These are phyloP conservation scores for Echinops telfairi DNA, from an alignment of 2,113 vertebrate species.

Conservation along the genomic window DNA sequence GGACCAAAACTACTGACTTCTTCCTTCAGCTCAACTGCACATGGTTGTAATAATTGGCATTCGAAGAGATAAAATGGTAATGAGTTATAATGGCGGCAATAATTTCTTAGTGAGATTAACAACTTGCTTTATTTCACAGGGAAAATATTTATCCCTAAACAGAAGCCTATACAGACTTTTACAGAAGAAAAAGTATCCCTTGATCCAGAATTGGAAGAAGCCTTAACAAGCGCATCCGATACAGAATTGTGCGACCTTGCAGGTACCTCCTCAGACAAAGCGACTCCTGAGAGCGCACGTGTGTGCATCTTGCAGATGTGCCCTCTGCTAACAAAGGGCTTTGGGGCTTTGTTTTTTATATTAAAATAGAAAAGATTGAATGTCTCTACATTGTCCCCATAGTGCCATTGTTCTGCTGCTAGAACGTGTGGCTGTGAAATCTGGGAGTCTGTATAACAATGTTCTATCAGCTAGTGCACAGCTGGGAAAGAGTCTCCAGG, in stretches of 20 bases:
- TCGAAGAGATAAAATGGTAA: not conserved
- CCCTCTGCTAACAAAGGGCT: not conserved
- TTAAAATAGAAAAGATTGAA: not conserved
- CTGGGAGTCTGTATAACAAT: not conserved
- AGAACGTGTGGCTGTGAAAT: not conserved
- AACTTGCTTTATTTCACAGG: constrained; percentile 87
- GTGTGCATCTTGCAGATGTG: not conserved
- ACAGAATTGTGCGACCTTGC: constrained; percentile 97
- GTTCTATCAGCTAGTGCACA: not conserved
- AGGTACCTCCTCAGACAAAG: constrained; percentile 86
- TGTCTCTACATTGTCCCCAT: constrained; percentile 6
- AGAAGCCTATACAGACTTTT: constrained; percentile 91
- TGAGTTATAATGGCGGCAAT: not conserved
- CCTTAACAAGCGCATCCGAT: constrained; percentile 96
- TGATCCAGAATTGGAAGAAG: constrained; percentile 98
- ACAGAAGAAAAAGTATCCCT: constrained; percentile 94
- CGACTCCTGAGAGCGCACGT: not conserved
- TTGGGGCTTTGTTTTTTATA: not conserved
- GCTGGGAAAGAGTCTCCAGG: not conserved
- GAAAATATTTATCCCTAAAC: constrained; percentile 95
- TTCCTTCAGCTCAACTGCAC: not conserved
- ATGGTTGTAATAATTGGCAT: constrained; percentile 16
- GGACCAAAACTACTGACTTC: constrained; percentile 25
- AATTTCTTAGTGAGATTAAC: constrained; percentile 55
- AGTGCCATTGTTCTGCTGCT: constrained; percentile 32